These are phyloP conservation scores for Labeo rohita DNA, from an alignment of 2,113 vertebrate genomes.

Conservation along the genomic window DNA sequence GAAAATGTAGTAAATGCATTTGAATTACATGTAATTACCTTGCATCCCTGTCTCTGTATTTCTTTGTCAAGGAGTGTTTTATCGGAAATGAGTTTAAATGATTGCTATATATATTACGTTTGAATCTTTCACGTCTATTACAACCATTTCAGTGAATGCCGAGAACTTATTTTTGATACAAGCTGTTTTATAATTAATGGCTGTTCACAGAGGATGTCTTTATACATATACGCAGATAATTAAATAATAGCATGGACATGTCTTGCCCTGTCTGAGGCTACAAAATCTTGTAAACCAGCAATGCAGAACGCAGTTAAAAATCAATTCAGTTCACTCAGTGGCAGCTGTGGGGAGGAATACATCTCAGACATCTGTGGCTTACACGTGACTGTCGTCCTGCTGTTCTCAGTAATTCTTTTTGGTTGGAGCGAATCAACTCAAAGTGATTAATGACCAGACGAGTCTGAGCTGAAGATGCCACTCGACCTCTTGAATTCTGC, in stretches of 20 bases:
- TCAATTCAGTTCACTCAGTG: background rate
- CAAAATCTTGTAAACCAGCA: background rate
- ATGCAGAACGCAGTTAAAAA: background rate
- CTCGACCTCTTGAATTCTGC: slow-evolving; percentile 32
- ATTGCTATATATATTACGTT: background rate
- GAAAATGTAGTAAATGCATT: background rate
- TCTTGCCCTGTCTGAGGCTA: background rate
- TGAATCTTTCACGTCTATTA: background rate
- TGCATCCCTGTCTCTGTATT: background rate
- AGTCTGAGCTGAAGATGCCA: slow-evolving; percentile 31
- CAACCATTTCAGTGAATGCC: background rate
- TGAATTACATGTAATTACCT: background rate
- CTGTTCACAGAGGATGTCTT: background rate
- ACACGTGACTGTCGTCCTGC: slow-evolving; percentile 13
- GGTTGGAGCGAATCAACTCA: slow-evolving; percentile 14
- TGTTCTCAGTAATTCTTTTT: slow-evolving; percentile 22
- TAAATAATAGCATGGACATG: background rate
- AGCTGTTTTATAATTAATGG: background rate
- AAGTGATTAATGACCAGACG: slow-evolving; percentile 37
- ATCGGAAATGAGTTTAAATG: background rate
- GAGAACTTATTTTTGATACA: background rate
- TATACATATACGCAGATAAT: background rate
- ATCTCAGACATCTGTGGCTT: slow-evolving; percentile 29
- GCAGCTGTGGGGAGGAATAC: slow-evolving; percentile 12
- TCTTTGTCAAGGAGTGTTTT: no score